Conservation (phyloP, 2,113 vertebrate species). For the Lipophrys pholis region DNA sequence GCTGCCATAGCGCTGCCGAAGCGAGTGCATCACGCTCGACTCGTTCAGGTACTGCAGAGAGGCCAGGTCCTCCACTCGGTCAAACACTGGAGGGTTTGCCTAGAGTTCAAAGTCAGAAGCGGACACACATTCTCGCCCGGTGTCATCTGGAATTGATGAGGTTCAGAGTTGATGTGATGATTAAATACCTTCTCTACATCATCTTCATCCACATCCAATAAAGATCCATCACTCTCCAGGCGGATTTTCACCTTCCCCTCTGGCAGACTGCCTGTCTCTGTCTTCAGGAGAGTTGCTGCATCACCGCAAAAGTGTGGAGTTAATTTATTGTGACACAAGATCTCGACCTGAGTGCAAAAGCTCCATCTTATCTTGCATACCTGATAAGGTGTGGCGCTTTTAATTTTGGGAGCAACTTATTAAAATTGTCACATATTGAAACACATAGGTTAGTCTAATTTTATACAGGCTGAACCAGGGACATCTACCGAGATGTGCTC, state of each 20-base stretch:
- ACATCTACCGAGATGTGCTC: background rate
- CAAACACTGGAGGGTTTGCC: conserved; percentile 92
- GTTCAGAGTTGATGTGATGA: conserved; percentile 56
- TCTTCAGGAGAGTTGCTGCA: conserved; percentile 91
- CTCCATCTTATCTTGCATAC: conserved; percentile 32
- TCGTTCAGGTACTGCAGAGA: conserved; percentile 96
- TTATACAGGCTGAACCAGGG: conserved; percentile 6
- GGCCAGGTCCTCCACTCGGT: conserved; percentile 93
- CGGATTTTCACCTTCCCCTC: conserved; percentile 96
- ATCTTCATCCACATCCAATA: conserved; percentile 97
- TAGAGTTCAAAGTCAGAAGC: conserved; percentile 71
- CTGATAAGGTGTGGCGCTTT: conserved; percentile 32
- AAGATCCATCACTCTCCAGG: conserved; percentile 91
- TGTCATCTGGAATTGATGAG: conserved; percentile 50
- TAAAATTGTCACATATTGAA: conserved; percentile 18
- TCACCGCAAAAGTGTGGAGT: conserved; percentile 40
- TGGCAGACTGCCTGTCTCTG: conserved; percentile 84
- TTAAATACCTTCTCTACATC: conserved; percentile 94
- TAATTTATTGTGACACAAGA: conserved; percentile 44
- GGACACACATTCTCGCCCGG: conserved; percentile 16
- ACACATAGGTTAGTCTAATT: conserved; percentile 10
- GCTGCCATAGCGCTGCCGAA: conserved; percentile 92
- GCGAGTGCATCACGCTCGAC: conserved; percentile 91
- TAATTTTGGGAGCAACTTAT: conserved; percentile 36
- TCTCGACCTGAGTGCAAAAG: conserved; percentile 29